These are phyloP conservation scores for Aleadryas rufinucha DNA, from an alignment of 2,113 vertebrate genomes.

Conservation along the genomic window DNA sequence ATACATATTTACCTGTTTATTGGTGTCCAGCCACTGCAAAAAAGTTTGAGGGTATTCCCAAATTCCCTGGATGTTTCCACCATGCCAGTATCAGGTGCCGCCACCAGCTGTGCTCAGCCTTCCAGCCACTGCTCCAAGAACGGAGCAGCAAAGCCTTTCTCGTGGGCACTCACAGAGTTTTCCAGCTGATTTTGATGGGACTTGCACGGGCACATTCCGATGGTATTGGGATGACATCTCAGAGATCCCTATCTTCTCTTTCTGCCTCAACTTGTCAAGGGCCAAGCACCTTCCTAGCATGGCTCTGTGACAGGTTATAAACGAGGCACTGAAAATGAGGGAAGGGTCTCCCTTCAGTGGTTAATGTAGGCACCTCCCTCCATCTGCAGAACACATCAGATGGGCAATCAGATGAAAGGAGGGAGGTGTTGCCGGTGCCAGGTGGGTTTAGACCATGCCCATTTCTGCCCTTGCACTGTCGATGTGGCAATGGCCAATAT, in stretches of 20 bases:
- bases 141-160: background rate
- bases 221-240: background rate
- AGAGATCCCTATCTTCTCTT: background rate
- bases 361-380: background rate
- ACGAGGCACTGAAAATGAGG: background rate
- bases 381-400: background rate
- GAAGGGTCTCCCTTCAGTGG: background rate
- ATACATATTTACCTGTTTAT: background rate
- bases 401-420: background rate
- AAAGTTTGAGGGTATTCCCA: background rate
- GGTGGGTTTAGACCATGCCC: background rate
- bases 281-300: background rate
- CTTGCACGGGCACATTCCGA: background rate
- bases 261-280: background rate
- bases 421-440: background rate
- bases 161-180: background rate
- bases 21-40: background rate
- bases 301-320: accelerated
- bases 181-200: background rate
- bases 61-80: background rate
- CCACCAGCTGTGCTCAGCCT: background rate
- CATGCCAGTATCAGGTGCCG: accelerated
- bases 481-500: background rate
- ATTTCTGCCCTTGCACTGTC: background rate
- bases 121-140: background rate